Evolutionary conservation across 2,113 vertebrate species (phyloP).

Genomic region (Euleptes europaea): DNA sequence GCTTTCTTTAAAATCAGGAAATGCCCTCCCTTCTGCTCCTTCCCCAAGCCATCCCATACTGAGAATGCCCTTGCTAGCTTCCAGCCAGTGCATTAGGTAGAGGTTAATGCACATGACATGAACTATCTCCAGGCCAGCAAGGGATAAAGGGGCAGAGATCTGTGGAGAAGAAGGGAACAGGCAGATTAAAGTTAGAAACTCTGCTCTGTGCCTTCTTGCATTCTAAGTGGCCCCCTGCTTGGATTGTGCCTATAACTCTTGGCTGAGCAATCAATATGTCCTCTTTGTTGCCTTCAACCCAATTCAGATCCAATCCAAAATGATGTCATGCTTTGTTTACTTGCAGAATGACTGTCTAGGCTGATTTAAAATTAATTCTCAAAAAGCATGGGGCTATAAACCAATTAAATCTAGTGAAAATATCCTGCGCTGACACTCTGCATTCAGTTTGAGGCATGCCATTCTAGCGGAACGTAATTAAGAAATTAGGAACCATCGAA

Average conservation of each 20-base stretch:
- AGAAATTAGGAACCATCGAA: not conserved
- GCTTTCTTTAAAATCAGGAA: not conserved
- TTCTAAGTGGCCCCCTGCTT: not conserved
- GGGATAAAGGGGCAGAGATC: not conserved
- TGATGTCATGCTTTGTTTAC: not conserved
- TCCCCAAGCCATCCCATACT: not conserved
- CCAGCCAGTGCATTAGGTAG: not conserved
- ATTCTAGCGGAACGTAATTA: not conserved
- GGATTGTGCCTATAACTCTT: not conserved
- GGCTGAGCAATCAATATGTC: not conserved
- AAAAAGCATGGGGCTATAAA: not conserved
- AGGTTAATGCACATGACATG: not conserved
- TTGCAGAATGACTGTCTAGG: not conserved
- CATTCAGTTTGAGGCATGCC: not conserved
- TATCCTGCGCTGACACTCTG: not conserved
- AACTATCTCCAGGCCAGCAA: not conserved
- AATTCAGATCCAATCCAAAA: not conserved
- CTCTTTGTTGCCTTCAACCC: not conserved
- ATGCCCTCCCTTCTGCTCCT: no score
- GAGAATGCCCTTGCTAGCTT: not conserved
- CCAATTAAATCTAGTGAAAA: not conserved
- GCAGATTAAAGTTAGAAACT: not conserved
- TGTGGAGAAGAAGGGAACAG: not conserved
- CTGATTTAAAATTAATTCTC: not conserved
- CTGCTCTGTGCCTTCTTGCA: not conserved